Evolutionary conservation across 2,797 vertebrate species (phyloP).

Genomic region (Cichlasoma orientale): DNA sequence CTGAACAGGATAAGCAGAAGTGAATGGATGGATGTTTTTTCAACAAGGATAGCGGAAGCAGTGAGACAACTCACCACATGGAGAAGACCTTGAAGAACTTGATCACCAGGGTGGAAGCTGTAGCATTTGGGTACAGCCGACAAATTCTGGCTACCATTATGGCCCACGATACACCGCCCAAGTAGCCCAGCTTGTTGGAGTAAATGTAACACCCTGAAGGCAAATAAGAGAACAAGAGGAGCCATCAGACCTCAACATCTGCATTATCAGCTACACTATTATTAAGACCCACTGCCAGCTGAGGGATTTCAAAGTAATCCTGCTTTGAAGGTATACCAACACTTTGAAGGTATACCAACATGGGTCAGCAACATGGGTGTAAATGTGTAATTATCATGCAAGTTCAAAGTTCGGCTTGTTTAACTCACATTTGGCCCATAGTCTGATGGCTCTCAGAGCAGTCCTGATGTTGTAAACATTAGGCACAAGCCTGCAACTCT

Average conservation of each 20-base stretch:
- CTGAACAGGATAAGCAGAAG: too few relatives aligned
- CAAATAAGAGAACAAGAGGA: not conserved
- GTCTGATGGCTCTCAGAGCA: not conserved
- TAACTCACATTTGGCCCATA: not conserved
- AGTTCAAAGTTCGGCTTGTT: not conserved
- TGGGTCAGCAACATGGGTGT: not conserved
- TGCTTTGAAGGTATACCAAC: not conserved
- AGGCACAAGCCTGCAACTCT: not conserved
- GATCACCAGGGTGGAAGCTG: slow-evolving; percentile 78
- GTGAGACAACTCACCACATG: fast-evolving
- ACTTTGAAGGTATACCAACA: not conserved
- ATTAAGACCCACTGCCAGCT: too few relatives aligned
- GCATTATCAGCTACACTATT: not conserved
- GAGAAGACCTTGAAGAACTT: not conserved
- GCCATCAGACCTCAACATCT: not conserved
- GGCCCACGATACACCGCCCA: slow-evolving; percentile 92
- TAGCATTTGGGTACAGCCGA: slow-evolving; percentile 92
- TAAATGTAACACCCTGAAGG: slow-evolving; percentile 77
- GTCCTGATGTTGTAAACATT: not conserved
- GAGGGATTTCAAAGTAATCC: not conserved
- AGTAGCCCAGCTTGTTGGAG: slow-evolving; percentile 92
- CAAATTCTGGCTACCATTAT: slow-evolving; percentile 93
- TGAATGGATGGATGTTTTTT: too few relatives aligned
- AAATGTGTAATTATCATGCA: not conserved
- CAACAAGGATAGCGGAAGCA: not conserved